phyloP scores from a whole-genome alignment of 2,797 vertebrate species.

The Mus spretus region DNA sequence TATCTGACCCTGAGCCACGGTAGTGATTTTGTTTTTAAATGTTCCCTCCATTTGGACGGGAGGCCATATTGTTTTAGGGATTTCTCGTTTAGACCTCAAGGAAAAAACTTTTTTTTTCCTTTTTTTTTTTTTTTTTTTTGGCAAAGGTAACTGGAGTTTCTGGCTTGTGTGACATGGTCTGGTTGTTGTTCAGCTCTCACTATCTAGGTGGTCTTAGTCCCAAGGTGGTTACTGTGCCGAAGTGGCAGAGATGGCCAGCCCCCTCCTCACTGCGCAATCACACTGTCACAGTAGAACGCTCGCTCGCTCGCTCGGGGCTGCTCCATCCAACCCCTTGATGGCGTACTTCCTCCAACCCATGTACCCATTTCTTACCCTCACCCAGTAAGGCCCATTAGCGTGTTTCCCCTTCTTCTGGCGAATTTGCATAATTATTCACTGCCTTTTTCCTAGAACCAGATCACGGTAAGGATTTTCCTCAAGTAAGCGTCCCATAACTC shows the following conservation, averaged over 20 bases:
- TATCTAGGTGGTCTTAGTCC: conserved; percentile 76
- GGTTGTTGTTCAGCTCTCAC: conserved; percentile 74
- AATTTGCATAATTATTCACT: conserved; percentile 88
- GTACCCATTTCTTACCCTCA: conserved; percentile 79
- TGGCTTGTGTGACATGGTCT: conserved; percentile 73
- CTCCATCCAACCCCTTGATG: conserved; percentile 70
- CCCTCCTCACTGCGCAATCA: conserved; percentile 60
- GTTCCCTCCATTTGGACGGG: conserved; percentile 67
- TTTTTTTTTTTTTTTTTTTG: background rate
- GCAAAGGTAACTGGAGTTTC: conserved; percentile 74
- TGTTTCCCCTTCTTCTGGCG: conserved; percentile 84
- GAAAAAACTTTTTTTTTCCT: background rate
- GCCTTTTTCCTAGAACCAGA: conserved; percentile 86
- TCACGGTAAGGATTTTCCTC: conserved; percentile 81
- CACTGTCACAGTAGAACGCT: background rate
- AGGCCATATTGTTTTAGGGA: conserved; percentile 68
- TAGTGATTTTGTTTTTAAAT: conserved; percentile 8
- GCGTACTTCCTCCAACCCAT: conserved; percentile 74
- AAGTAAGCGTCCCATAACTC: conserved; percentile 85
- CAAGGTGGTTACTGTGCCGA: conserved; percentile 64
- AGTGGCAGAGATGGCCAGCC: conserved; percentile 69
- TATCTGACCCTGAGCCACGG: background rate
- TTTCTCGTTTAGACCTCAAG: conserved; percentile 70
- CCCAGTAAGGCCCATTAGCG: conserved; percentile 85
- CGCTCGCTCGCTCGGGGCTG: conserved; percentile 67